A percentile compares a stretch with the other conserved stretches of the same genome.
Evolutionary conservation across 2,113 vertebrate genomes (phyloP).

Genomic region (Orycteropus afer): DNA sequence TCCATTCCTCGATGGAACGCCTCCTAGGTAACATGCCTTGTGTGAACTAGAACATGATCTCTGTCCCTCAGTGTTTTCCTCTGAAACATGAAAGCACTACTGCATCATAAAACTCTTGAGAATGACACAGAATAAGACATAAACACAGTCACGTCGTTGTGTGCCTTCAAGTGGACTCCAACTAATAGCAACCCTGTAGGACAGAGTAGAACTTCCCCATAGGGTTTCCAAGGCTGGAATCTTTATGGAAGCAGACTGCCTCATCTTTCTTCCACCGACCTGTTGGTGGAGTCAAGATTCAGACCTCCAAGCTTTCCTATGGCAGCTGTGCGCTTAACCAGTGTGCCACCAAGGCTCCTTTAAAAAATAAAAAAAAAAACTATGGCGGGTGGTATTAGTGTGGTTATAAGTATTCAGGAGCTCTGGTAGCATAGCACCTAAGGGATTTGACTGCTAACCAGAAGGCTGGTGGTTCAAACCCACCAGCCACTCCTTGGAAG

Average conservation of each 20-base stretch:
- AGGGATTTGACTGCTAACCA: no score
- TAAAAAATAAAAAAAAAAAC: no score
- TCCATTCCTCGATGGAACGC: neutral
- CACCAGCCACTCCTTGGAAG: no score
- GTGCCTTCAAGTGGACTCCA: no score
- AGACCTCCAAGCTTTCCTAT: neutral
- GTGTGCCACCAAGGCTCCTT: neutral
- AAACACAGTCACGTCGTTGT: neutral
- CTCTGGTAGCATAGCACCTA: no score
- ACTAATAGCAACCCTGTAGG: no score
- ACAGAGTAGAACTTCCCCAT: neutral
- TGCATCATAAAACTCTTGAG: conserved; percentile 10
- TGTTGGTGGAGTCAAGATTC: neutral
- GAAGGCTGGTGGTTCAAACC: no score
- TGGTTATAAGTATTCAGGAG: no score
- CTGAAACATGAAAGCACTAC: neutral
- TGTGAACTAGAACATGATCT: neutral
- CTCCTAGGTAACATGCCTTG: neutral
- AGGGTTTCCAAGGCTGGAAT: neutral
- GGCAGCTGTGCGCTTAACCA: neutral
- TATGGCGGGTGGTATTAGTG: neutral
- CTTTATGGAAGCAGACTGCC: neutral
- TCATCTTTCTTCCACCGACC: neutral
- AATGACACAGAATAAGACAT: neutral
- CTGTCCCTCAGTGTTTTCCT: neutral